Base-by-base conservation (phyloP, 1,140 invertebrate genomes). In the Littorina saxatilis region DNA sequence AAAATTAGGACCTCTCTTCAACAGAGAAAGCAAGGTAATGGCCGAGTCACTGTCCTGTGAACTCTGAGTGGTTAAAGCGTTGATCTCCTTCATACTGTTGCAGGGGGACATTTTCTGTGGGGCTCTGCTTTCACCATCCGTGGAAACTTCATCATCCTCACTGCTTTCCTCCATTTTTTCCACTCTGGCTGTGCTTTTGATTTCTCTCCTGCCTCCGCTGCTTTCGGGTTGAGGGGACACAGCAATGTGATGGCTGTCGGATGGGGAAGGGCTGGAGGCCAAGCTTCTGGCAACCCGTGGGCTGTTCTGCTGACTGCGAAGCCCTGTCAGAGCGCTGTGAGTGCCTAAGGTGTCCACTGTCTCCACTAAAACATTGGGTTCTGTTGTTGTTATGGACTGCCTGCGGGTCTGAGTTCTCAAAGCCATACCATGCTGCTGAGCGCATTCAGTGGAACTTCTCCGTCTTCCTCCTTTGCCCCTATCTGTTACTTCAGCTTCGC, bases 341-440 rank as follows among this genome's bases (percentile, higher is more conserved):
- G 80, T 68, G 39, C 79, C 79, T 50, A 83, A 58, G 37, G 84
- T 74, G n/a, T 86, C 81, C 4, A 90, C 82, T 27, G 85, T 76
- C 82, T 91, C 90, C 15, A 91, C 90, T 27, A 91, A 88, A 29
- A 91, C 90, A 85, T 72, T 82, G 9, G 77, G 79, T 37, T 80
- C 81, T 40, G 63, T 29, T 40, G 58, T 9, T 47, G 7, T 17
- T 47, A 9, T 47, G 43, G 43, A 47, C 5, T 47, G 43, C 43
- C 43, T 47, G 43, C 43, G 43, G 43, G 7, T 47, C 43, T 47
- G 43, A 17, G 17, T 17, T 47, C 43, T 47, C 7, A 17, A 47
- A 17, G 43, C 43, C 5, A 47, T 47, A 17, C 43, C 17, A 17
- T 5, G 5, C 43, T 47, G 7, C 43, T 5, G 17, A 17, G 43